Conservation (phyloP, 2,113 vertebrate species). For the Ageneiosus marmoratus region DNA sequence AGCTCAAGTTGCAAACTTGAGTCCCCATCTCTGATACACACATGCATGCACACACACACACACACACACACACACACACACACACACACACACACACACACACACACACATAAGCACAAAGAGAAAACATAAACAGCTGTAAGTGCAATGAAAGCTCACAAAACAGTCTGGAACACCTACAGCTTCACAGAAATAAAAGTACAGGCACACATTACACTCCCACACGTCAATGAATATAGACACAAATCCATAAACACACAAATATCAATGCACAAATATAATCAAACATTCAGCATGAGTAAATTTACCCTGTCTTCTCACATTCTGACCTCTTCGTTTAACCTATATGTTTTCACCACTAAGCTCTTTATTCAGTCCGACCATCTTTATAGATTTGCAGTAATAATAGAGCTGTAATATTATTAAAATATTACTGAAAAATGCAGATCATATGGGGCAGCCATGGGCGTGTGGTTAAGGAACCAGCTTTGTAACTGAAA, state of each 20-base stretch:
- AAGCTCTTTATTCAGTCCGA: background rate
- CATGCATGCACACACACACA: constrained; percentile 4
- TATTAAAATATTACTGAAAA: background rate
- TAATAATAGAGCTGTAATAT: no score
- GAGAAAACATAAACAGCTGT: constrained; percentile 26
- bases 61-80: background rate
- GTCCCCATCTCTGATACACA: no score
- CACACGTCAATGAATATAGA: constrained; percentile 25
- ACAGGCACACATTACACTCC: constrained; percentile 1
- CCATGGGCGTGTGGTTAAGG: no score
- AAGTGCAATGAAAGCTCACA: constrained; percentile 21
- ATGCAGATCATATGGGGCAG: background rate
- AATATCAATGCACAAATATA: constrained; percentile 28
- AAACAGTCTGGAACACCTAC: constrained; percentile 15
- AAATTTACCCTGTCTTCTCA: background rate
- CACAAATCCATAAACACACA: constrained; percentile 9
- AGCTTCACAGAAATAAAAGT: constrained; percentile 10
- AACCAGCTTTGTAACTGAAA: background rate
- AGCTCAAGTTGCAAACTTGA: no score
- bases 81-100: background rate
- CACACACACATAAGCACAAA: background rate
- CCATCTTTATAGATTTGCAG: background rate
- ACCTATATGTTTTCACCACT: background rate
- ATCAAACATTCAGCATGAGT: background rate
- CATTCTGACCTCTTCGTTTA: background rate